Evolutionary conservation across 1,140 invertebrate species (phyloP), one percentile per base, ranked within the genome.

Genomic region (Achroia grisella): DNA sequence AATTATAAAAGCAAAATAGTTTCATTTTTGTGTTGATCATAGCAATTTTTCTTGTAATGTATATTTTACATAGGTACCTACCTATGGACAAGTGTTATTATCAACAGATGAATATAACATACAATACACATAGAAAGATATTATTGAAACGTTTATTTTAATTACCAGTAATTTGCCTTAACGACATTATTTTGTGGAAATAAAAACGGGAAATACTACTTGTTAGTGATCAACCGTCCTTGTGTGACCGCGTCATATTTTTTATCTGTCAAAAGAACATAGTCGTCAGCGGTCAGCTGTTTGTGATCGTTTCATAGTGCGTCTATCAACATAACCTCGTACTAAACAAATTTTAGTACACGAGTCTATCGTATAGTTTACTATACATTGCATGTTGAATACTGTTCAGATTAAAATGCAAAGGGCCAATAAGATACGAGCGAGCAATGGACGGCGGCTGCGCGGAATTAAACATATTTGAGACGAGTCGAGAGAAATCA

Each of bases 251-350:
- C 57, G 70, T 74, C 67, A 69, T 75, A 69, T 75, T 76, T 78
- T 78, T 82, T 76, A 71, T 74, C 66, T 59, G 60, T 60, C 54
- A 67, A 68, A 79, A 66, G 61, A 71, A 70, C 51, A 52, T 63
- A 65, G 60, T 71, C 62, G 68, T 60, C 66, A 59, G 58, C 69
- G 60, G 66, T 81, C 80, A 80, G 78, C 78, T 82, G 80, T 82
- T 82, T 73, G 68, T 71, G 64, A 63, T 75, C 62, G 65, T 60
- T 72, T 63, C 64, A 70, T 62, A 65, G 62, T 54, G 67, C 65
- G 66, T 77, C 66, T 73, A 80, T 72, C 71, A 75, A 79, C 71
- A 78, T 60, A 50, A 52, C 55, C 46, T 49, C 48, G 44, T 52
- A 72, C 52, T 34, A 32, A 23, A 47, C 35, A 46, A 48, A 35